phyloP scores from a whole-genome alignment of 2,888 invertebrate genomes.

The Rhagonycha fulva region DNA sequence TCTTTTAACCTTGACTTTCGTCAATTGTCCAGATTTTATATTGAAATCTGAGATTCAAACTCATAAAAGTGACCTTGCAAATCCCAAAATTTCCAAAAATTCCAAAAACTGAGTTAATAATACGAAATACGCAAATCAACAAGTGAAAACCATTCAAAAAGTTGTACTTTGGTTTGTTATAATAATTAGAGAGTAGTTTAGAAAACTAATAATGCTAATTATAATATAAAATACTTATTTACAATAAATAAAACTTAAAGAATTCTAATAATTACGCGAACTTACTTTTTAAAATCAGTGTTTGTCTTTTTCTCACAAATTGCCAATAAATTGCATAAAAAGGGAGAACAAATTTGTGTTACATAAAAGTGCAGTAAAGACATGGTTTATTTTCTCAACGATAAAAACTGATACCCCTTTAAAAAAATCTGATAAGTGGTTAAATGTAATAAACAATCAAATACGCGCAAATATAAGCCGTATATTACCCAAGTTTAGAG shows the following conservation, averaged over 20 bases:
- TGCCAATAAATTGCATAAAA: not conserved
- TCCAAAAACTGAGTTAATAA: no score
- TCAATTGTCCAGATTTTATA: not conserved
- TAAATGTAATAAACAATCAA: slow-evolving; percentile 1
- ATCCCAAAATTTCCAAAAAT: no score
- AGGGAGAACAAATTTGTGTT: not conserved
- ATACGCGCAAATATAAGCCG: not conserved
- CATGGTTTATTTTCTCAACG: slow-evolving; percentile 27
- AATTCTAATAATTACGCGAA: not conserved
- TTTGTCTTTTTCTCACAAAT: not conserved
- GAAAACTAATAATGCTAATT: not conserved
- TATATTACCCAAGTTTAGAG: not conserved
- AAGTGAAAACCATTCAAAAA: not conserved
- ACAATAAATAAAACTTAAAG: not conserved
- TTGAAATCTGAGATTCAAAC: not conserved
- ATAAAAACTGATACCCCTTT: slow-evolving; percentile 32
- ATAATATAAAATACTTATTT: not conserved
- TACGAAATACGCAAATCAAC: not conserved
- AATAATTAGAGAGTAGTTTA: not conserved
- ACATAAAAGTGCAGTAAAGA: not conserved
- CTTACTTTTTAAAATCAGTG: not conserved
- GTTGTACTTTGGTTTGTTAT: not conserved
- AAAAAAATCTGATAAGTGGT: slow-evolving; percentile 28
- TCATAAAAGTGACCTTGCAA: not conserved
- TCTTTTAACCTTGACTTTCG: no score